These are phyloP conservation scores for Sarcophaga subvicina DNA, from an alignment of 2,888 invertebrate genomes.

Conservation along the genomic window DNA sequence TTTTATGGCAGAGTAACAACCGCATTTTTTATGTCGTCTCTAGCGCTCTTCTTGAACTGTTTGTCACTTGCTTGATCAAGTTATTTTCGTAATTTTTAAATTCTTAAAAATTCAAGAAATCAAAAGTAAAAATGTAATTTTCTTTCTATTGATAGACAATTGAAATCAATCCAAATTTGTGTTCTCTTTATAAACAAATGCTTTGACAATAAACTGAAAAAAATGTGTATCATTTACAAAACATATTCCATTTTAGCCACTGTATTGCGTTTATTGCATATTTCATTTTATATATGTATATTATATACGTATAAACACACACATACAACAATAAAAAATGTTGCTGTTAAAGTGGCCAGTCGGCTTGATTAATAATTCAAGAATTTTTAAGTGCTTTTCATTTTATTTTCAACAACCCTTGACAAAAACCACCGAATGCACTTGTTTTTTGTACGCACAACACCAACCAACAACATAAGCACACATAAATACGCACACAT, in stretches of 20 bases:
- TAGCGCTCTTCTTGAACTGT: too few relatives aligned
- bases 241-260: not conserved
- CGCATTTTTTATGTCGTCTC: too few relatives aligned
- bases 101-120: too few relatives aligned
- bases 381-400: conserved; percentile 70
- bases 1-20: too few relatives aligned
- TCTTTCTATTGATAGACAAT: too few relatives aligned
- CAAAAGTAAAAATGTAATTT: too few relatives aligned
- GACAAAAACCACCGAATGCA: conserved; percentile 66
- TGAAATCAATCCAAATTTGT: too few relatives aligned
- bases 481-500: not conserved
- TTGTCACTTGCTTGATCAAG: too few relatives aligned
- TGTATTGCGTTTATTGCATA: not conserved
- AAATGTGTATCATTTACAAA: too few relatives aligned
- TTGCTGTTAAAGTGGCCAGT: conserved; percentile 62
- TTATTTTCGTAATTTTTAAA: too few relatives aligned
- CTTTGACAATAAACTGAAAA: too few relatives aligned
- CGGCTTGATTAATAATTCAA: conserved; percentile 71
- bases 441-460: conserved; percentile 52
- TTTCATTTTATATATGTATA: not conserved
- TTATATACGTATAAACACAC: not conserved
- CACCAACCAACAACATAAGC: conserved; percentile 19
- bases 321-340: not conserved
- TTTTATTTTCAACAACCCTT: conserved; percentile 66
- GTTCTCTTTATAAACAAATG: too few relatives aligned